Percentiles rank a stretch among this genome's conserved stretches.
Conservation (phyloP, 2,113 vertebrate species). For the Seriola quinqueradiata region DNA sequence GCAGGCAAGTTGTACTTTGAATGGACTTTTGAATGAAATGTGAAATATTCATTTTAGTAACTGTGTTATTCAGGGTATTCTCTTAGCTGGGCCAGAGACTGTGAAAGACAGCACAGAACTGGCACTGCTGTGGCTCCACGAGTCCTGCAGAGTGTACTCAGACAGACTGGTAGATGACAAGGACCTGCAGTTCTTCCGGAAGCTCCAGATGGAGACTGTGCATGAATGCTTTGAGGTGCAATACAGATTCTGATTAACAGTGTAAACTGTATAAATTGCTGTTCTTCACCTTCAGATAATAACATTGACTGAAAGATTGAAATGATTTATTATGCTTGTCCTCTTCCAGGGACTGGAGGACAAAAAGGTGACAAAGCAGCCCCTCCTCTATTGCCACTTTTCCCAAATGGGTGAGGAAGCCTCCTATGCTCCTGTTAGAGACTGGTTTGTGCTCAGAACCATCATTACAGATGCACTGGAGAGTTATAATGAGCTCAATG, state of each 20-base stretch:
- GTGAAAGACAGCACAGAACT: constrained; percentile 80
- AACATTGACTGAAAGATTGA: neutral
- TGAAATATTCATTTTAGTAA: constrained; percentile 21
- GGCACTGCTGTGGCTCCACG: constrained; percentile 84
- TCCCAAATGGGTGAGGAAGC: constrained; percentile 62
- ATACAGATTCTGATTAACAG: constrained; percentile 27
- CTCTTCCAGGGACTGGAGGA: constrained; percentile 81
- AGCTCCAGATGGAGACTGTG: constrained; percentile 80
- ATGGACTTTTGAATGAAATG: neutral
- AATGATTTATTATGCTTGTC: constrained; percentile 26
- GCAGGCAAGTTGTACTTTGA: neutral
- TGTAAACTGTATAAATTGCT: constrained; percentile 28
- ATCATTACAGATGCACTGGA: constrained; percentile 84
- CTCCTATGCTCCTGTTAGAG: constrained; percentile 81
- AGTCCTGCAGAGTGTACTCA: constrained; percentile 85
- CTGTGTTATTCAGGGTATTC: constrained; percentile 82
- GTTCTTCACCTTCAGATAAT: constrained; percentile 16
- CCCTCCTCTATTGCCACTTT: constrained; percentile 87
- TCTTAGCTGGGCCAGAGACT: constrained; percentile 83
- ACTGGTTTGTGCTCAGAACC: constrained; percentile 82
- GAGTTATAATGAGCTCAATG: constrained; percentile 85
- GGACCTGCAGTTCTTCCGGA: constrained; percentile 85
- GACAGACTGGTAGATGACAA: constrained; percentile 85
- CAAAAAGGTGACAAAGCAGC: constrained; percentile 75
- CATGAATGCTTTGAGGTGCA: constrained; percentile 86